Evolutionary conservation across 2,888 invertebrate genomes (phyloP).

Genomic region (Imbricaverruca yamaguchii): DNA sequence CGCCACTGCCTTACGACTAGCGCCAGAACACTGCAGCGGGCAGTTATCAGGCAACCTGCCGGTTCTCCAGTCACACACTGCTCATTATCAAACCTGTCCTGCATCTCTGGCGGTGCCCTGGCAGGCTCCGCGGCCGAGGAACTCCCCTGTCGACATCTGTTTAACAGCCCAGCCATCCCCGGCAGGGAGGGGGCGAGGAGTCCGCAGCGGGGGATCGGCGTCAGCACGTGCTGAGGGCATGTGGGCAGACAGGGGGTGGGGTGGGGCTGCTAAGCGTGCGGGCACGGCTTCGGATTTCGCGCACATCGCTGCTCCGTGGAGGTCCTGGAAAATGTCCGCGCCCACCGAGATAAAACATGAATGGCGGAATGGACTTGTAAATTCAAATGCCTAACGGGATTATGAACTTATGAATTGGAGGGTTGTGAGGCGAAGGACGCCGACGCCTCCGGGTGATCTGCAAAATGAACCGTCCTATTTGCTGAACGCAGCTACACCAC

Average conservation of each 20-base stretch:
- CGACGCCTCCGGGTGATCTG: too few species aligned
- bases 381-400: not conserved
- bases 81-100: not conserved
- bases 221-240: slow-evolving; percentile 2
- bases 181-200: not conserved
- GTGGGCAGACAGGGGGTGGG: not conserved
- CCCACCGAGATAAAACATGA: not conserved
- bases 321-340: not conserved
- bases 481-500: too few species aligned
- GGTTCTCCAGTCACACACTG: not conserved
- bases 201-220: not conserved
- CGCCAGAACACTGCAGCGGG: too few species aligned
- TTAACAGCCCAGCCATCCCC: too few species aligned
- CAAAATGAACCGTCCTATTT: too few species aligned
- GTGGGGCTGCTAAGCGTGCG: not conserved
- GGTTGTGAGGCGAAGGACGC: too few species aligned
- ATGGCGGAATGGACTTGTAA: not conserved
- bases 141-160: too few species aligned
- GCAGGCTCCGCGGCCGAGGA: not conserved
- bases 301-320: too few species aligned
- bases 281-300: too few species aligned
- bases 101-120: not conserved
- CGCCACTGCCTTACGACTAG: too few species aligned
- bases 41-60: too few species aligned
- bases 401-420: too few species aligned